A percentile compares a stretch with the other conserved stretches of the same genome.
Conservation (phyloP, 2,113 vertebrate genomes). For the Zootoca vivipara region DNA sequence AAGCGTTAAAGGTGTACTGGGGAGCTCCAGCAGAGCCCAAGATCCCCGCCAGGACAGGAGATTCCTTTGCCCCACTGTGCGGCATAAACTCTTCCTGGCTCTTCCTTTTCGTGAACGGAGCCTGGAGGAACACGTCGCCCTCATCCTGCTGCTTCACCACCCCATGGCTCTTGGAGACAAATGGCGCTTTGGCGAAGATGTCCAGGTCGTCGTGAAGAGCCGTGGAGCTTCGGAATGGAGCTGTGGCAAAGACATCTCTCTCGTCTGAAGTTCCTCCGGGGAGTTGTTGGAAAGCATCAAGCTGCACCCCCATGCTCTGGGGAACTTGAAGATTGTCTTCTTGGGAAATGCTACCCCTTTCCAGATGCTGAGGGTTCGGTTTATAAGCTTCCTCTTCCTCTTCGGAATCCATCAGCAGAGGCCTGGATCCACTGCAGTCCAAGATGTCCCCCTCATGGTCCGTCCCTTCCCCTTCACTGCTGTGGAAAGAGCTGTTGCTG, state of each 20-base stretch:
- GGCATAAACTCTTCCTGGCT: constrained; percentile 64
- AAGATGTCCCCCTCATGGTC: constrained; percentile 79
- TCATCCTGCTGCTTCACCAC: constrained; percentile 69
- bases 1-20: background rate
- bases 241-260: constrained; percentile 86
- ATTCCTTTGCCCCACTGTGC: constrained; percentile 48
- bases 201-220: constrained; percentile 76
- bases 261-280: constrained; percentile 46
- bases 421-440: constrained; percentile 91
- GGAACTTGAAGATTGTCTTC: constrained; percentile 28
- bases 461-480: constrained; percentile 88
- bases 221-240: constrained; percentile 81
- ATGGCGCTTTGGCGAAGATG: constrained; percentile 93
- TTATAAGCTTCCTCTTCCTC: constrained; percentile 84
- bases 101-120: constrained; percentile 91
- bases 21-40: constrained; percentile 25
- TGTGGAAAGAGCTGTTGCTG: constrained; percentile 87
- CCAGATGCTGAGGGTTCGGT: constrained; percentile 43
- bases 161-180: constrained; percentile 68
- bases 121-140: constrained; percentile 89
- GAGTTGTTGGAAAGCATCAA: constrained; percentile 32
- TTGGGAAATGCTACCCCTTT: constrained; percentile 7
- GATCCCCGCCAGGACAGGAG: background rate
- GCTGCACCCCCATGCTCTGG: constrained; percentile 31
- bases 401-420: constrained; percentile 91